Evolutionary conservation across 2,888 invertebrate genomes (phyloP), one percentile per base, ranked within the genome.

Genomic region (Pycnomerus fuliginosus): DNA sequence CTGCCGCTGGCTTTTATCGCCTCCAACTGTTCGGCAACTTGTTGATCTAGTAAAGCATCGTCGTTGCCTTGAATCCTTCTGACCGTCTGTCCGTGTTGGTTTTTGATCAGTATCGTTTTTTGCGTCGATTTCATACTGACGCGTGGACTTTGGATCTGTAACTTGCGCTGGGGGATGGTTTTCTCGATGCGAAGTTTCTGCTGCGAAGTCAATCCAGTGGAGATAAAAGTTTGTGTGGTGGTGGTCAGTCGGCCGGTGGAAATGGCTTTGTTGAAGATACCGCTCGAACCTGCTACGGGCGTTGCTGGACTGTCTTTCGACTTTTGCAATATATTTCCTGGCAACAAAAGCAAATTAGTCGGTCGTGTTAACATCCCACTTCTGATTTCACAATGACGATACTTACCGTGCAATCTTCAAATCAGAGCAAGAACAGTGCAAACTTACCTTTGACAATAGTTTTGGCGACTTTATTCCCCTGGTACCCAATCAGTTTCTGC

Each of bases 401-500:
- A n/a, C n/a, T n/a, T n/a, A n/a, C n/a, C n/a, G n/a, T n/a, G n/a
- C n/a, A n/a, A n/a, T n/a, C n/a, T n/a, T n/a, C n/a, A n/a, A n/a
- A n/a, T n/a, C n/a, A n/a, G n/a, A n/a, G n/a, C n/a, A n/a, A n/a
- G n/a, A n/a, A n/a, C n/a, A n/a, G n/a, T n/a, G n/a, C n/a, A 20
- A 33, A 42, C 34, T 20, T 17, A 46, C 57, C 50, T 46, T 62
- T 62, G 11, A 62, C 48, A 1, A 61, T 39, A 1, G 61, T 50
- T 39, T 61, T 62, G 5, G 58, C 48, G 8, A 53, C 23, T 16
- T 45, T 45, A 5, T 30, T 42, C 29, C 48, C 41, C 22, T 50
- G 14, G 12, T 79, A 77, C 34, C 79, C 78, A 36, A 80, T 62
- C 53, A 80, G 73, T 63, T 79, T 79, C 54, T 80, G 80, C 57